Evolutionary conservation across 2,113 vertebrate genomes (phyloP).

Genomic region (Siniperca knerii): DNA sequence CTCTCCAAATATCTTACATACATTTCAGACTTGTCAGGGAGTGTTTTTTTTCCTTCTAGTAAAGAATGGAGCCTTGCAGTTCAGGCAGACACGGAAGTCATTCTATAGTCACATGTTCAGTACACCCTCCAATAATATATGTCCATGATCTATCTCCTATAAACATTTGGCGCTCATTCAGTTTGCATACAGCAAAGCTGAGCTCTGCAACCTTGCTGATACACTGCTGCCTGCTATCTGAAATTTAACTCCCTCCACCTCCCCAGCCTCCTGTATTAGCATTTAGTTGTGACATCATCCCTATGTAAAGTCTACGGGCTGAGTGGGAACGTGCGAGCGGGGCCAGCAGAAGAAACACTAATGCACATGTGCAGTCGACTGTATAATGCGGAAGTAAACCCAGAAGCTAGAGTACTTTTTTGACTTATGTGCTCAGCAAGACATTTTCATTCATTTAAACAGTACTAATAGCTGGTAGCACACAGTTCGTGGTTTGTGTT

Average conservation of each 20-base stretch:
- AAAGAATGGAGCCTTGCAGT: background rate
- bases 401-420: no score
- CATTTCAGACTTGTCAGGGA: background rate
- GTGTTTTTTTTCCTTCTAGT: no score
- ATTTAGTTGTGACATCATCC: background rate
- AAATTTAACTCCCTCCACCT: no score
- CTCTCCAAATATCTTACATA: background rate
- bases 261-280: background rate
- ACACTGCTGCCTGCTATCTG: background rate
- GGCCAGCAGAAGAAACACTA: no score
- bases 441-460: background rate
- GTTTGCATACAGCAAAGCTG: background rate
- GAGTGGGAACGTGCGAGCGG: no score
- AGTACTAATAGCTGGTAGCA: no score
- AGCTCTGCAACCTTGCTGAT: background rate
- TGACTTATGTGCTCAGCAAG: no score
- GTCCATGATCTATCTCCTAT: background rate
- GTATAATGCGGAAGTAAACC: no score
- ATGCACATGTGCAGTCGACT: no score
- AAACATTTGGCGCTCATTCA: background rate
- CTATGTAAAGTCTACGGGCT: no score
- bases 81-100: background rate
- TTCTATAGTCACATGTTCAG: background rate
- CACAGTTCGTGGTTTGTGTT: no score
- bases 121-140: background rate